phyloP scores from a whole-genome alignment of 53 echinoderm and acorn worm genomes.

The Temnopleurus reevesii region DNA sequence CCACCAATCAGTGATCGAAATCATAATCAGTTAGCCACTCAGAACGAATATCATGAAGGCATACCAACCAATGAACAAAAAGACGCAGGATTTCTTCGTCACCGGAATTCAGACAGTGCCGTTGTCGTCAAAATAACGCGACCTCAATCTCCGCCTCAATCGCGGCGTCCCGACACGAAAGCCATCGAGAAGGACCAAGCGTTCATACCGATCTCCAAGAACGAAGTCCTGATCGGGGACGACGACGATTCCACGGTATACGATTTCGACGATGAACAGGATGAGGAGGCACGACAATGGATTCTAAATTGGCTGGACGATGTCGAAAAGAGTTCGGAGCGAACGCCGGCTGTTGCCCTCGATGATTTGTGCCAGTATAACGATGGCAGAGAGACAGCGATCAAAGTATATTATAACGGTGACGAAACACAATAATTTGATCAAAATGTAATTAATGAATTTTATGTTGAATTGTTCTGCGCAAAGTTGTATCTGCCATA shows the following conservation, averaged over 20 bases:
- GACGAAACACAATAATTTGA: neutral
- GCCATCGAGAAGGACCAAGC: neutral
- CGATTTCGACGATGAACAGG: neutral
- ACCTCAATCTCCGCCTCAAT: neutral
- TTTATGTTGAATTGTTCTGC: no score
- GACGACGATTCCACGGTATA: neutral
- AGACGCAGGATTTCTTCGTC: neutral
- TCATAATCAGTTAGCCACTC: neutral
- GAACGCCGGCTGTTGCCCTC: slow-evolving; percentile 9
- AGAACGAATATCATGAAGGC: neutral
- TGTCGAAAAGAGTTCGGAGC: slow-evolving; percentile 1
- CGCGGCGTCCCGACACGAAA: neutral
- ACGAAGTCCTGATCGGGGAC: neutral
- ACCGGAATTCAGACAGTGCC: neutral
- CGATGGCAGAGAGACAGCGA: neutral
- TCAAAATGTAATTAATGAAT: neutral
- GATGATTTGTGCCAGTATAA: slow-evolving; percentile 5
- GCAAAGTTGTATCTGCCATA: no score
- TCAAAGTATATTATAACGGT: neutral
- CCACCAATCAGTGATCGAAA: neutral
- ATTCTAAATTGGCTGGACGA: slow-evolving; percentile 20
- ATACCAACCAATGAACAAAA: neutral
- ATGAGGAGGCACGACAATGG: slow-evolving; percentile 22
- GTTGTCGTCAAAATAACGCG: neutral
- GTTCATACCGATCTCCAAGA: neutral